phyloP scores from a whole-genome alignment of 2,797 vertebrate genomes.

The Spinibarbus caldwelli region DNA sequence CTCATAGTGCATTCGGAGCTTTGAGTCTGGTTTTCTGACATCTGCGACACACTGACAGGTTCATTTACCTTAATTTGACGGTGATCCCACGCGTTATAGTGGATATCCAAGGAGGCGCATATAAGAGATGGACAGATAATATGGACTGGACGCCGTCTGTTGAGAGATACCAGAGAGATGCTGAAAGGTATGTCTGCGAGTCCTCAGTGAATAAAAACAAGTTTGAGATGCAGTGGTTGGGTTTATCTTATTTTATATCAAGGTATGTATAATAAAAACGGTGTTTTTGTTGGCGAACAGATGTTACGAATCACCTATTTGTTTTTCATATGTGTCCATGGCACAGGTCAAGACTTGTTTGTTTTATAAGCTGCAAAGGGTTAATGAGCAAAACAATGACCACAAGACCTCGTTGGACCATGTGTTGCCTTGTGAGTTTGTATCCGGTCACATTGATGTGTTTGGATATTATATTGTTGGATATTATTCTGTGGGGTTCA shows the following conservation, averaged over 20 bases:
- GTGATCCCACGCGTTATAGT: background rate
- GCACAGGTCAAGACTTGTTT: background rate
- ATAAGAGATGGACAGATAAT: conserved; percentile 37
- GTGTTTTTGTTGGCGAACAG: background rate
- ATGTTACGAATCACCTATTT: background rate
- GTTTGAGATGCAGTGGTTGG: background rate
- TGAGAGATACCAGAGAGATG: conserved; percentile 32
- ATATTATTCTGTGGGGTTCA: background rate
- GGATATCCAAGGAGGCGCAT: conserved; percentile 14
- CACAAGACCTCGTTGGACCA: background rate
- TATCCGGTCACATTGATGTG: background rate
- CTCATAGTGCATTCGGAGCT: conserved; percentile 13
- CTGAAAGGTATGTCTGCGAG: conserved; percentile 30
- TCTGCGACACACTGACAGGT: background rate
- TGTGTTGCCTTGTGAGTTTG: background rate
- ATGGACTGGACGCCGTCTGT: conserved; percentile 50
- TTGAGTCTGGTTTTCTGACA: conserved; percentile 9
- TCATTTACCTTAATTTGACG: background rate
- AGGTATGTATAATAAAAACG: background rate
- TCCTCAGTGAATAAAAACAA: background rate
- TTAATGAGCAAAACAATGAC: background rate
- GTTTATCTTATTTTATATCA: background rate
- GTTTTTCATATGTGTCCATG: background rate
- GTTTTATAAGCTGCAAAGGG: background rate
- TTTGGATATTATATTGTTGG: background rate